These are phyloP conservation scores for Girardinichthys multiradiatus DNA, from an alignment of 2,113 vertebrate species.

Conservation along the genomic window DNA sequence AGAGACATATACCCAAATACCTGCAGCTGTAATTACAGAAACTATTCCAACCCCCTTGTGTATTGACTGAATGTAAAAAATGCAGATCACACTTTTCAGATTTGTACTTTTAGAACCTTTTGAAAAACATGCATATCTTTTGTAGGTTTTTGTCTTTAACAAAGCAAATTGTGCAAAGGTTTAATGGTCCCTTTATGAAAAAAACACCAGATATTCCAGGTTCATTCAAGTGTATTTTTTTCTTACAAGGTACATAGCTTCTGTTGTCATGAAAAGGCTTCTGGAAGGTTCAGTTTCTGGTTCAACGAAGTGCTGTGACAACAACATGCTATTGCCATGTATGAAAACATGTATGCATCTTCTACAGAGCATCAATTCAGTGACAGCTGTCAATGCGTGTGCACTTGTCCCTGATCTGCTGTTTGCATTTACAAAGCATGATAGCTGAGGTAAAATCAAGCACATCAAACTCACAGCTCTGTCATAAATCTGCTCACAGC, in stretches of 20 bases:
- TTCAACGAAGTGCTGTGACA: neutral
- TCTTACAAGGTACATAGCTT: neutral
- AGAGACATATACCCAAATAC: too few relatives aligned
- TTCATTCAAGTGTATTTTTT: neutral
- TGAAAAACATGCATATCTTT: too few relatives aligned
- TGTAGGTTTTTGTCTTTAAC: neutral
- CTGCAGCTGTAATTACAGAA: too few relatives aligned
- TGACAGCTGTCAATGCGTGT: neutral
- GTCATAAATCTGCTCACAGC: conserved; percentile 4
- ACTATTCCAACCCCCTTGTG: too few relatives aligned
- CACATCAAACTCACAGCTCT: neutral
- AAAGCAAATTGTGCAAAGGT: neutral
- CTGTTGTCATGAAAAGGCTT: neutral
- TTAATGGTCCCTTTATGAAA: too few relatives aligned
- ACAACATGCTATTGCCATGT: neutral
- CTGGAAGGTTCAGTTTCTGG: neutral
- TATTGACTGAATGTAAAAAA: too few relatives aligned
- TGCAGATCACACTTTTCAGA: too few relatives aligned
- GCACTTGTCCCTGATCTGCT: neutral
- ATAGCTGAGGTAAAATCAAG: neutral
- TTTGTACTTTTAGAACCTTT: too few relatives aligned
- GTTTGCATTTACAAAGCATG: neutral
- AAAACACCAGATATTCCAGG: neutral
- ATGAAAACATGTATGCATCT: neutral
- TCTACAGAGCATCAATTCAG: neutral